A percentile compares a stretch with the other conserved stretches of the same genome.
Evolutionary conservation across 1,140 invertebrate genomes (phyloP).

Genomic region (Phymorhynchus buccinoides): DNA sequence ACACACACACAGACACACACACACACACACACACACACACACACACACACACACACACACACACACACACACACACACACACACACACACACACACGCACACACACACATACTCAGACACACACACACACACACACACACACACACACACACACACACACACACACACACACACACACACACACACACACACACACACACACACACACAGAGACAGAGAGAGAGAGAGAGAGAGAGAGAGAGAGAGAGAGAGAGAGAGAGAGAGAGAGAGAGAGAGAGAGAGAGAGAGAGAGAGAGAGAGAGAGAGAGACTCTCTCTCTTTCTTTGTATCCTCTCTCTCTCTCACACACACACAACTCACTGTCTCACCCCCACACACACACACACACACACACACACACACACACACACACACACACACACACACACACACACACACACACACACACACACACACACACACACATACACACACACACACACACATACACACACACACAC

Average conservation of each 20-base stretch:
- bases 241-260: too few species aligned
- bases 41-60: background rate
- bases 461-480: background rate
- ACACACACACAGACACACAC: background rate
- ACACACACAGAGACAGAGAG: background rate
- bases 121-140: background rate
- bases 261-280: too few species aligned
- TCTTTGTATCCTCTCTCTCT: too few species aligned
- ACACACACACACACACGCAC: background rate
- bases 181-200: constrained; percentile 2
- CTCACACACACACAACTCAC: background rate
- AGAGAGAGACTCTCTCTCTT: too few species aligned
- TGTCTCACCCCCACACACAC: too few species aligned
- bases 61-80: background rate
- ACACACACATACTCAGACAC: background rate
- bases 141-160: background rate
- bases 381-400: background rate
- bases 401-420: background rate
- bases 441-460: background rate
- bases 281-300: too few species aligned
- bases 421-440: background rate
- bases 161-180: background rate
- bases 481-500: background rate
- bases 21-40: background rate
- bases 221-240: too few species aligned